Evolutionary conservation across 2,113 vertebrate genomes (phyloP).

Genomic region (Ia io): DNA sequence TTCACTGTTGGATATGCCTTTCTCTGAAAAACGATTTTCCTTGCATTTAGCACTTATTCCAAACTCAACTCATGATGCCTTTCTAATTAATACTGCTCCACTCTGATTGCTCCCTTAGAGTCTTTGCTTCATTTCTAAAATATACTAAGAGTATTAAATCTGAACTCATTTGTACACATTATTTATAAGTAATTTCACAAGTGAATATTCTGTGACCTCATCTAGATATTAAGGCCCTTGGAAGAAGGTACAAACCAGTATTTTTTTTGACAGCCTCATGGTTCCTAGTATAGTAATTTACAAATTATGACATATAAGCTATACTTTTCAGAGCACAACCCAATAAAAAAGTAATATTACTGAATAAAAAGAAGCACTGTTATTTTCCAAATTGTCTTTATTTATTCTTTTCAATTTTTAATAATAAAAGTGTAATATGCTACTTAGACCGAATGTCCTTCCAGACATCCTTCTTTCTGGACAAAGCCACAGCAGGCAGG

Average conservation of each 20-base stretch:
- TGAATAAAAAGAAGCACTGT: neutral
- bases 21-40: neutral
- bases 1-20: neutral
- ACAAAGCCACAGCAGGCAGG: no score
- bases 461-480: no score
- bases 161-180: constrained; percentile 6
- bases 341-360: neutral
- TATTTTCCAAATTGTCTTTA: neutral
- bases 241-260: neutral
- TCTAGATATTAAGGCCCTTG: neutral
- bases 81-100: neutral
- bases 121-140: neutral
- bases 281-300: neutral
- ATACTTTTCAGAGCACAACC: neutral
- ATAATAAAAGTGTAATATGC: no score
- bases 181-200: constrained; percentile 7
- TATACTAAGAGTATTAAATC: neutral
- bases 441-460: no score
- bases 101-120: neutral
- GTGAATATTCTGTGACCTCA: neutral
- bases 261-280: neutral
- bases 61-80: neutral
- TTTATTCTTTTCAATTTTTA: neutral
- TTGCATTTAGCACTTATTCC: neutral
- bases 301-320: neutral